phyloP scores from a whole-genome alignment of 2,888 invertebrate genomes.

The Drosophila trichaetosa region DNA sequence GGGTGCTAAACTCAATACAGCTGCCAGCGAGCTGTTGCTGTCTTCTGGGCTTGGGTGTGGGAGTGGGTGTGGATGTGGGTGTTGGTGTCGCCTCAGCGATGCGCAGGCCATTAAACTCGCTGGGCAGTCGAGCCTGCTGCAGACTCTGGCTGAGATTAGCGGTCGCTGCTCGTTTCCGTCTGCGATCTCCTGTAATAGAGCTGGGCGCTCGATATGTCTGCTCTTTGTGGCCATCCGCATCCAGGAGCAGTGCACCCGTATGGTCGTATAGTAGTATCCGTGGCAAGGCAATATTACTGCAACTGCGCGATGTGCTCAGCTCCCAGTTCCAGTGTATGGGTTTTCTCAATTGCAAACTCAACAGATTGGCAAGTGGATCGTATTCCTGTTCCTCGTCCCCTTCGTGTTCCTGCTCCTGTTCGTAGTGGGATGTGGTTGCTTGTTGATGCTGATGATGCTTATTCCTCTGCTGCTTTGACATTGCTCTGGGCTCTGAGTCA shows the following conservation, averaged over 20 bases:
- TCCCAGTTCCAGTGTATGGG: conserved; percentile 87
- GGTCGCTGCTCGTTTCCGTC: conserved; percentile 60
- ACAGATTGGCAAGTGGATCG: conserved; percentile 83
- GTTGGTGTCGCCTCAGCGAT: conserved; percentile 74
- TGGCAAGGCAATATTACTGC: conserved; percentile 86
- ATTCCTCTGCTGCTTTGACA: conserved; percentile 66
- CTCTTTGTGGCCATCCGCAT: conserved; percentile 82
- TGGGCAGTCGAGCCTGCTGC: conserved; percentile 61
- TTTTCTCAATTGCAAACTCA: conserved; percentile 86
- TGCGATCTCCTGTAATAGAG: conserved; percentile 5
- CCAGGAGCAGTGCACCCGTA: conserved; percentile 85
- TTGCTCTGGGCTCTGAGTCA: conserved; percentile 54
- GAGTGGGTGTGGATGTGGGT: conserved; percentile 34
- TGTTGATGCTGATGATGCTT: conserved; percentile 10
- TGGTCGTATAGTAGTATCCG: conserved; percentile 86
- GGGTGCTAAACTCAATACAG: conserved; percentile 70
- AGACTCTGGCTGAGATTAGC: conserved; percentile 60
- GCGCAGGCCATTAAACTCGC: conserved; percentile 69
- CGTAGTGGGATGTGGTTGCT: conserved; percentile 2
- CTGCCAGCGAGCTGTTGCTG: conserved; percentile 46
- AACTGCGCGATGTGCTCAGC: conserved; percentile 87
- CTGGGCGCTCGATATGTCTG: conserved; percentile 61
- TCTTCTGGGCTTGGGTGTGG: background rate
- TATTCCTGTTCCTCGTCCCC: conserved; percentile 37
- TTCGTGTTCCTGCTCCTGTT: conserved; percentile 23